Evolutionary conservation across 2,797 vertebrate species (phyloP), one percentile per base, ranked within the genome.

Genomic region (Pempheris klunzingeri): DNA sequence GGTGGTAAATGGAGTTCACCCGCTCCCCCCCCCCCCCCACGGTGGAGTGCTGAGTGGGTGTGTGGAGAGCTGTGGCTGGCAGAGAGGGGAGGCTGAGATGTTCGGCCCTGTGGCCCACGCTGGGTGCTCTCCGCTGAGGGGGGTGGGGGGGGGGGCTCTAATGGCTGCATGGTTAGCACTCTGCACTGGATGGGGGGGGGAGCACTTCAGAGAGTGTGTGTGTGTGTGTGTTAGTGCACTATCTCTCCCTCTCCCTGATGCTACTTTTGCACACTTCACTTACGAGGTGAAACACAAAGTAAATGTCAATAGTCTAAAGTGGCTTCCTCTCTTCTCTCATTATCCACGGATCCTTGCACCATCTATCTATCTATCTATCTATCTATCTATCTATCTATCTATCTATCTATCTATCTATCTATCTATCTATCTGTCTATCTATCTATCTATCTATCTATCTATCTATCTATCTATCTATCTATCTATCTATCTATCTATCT

Each of bases 231-330:
- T 66, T 46, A 71, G 78, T 70, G 39, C 57, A 69, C 52, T 67
- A 43, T 57, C 65, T 54, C 77, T 44, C 75, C 57, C 46, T 61
- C 74, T 58, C 24, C 2, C 50, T 53, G 26, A 77, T 54, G 77
- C 73, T 72, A 55, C 73, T 74, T 85, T 68, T 64, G 60, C 77
- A 83, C 81, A 81, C 84, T 85, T 85, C 82, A 84, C 82, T 82
- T 78, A 62, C 3, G 34, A 59, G 74, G 80, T 88, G 80, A 86
- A 81, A 80, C 62, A 76, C 77, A 77, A 81, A 70, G 69, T 77
- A 83, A 90, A 88, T 90, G 92, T 80, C 85, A 88, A 82, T 46
- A 81, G 68, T 68, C 68, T 67, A 68, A 84, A 88, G 76, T 69
- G 82, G 63, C n/a, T 73, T 70, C 65, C 53, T 74, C 39, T 83